Percentiles rank a stretch among this genome's conserved stretches.
phyloP scores from a whole-genome alignment of 1,140 invertebrate species.

The Drosophila carrolli region DNA sequence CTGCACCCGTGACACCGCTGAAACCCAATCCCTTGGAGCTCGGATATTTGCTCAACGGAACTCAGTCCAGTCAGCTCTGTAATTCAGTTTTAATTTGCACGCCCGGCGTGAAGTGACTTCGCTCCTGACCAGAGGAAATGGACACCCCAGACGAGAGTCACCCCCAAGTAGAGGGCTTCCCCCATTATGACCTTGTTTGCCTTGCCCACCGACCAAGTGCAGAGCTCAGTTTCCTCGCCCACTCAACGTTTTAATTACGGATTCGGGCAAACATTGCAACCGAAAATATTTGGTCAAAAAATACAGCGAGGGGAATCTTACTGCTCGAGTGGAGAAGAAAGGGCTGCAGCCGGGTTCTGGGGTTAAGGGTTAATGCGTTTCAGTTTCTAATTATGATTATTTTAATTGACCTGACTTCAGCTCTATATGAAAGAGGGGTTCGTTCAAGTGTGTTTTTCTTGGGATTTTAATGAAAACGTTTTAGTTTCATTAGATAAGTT shows the following conservation, averaged over 20 bases:
- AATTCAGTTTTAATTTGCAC: slow-evolving; percentile 73
- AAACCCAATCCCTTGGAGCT: slow-evolving; percentile 43
- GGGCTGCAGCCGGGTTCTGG: slow-evolving; percentile 3
- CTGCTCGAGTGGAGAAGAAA: slow-evolving; percentile 16
- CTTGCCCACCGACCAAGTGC: slow-evolving; percentile 52
- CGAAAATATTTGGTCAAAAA: slow-evolving; percentile 43
- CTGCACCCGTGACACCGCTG: slow-evolving; percentile 46
- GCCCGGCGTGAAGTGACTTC: slow-evolving; percentile 52
- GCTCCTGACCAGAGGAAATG: slow-evolving; percentile 47
- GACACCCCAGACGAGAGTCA: slow-evolving; percentile 46
- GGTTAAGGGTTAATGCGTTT: slow-evolving; percentile 36
- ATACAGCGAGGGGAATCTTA: slow-evolving; percentile 2
- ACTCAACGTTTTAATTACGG: slow-evolving; percentile 63
- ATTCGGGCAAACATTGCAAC: slow-evolving; percentile 65
- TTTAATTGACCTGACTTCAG: slow-evolving; percentile 44
- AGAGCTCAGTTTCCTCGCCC: slow-evolving; percentile 25
- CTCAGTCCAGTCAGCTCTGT: slow-evolving; percentile 60
- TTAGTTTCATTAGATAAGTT: slow-evolving; percentile 10
- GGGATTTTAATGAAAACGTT: slow-evolving; percentile 7
- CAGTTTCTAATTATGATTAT: slow-evolving; percentile 55
- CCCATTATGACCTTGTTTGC: slow-evolving; percentile 43
- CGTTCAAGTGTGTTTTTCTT: slow-evolving; percentile 1
- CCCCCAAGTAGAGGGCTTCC: not conserved
- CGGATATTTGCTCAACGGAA: slow-evolving; percentile 22
- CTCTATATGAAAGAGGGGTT: not conserved